Evolutionary conservation across 2,113 vertebrate genomes (phyloP).

Genomic region (Neogobius melanostomus): DNA sequence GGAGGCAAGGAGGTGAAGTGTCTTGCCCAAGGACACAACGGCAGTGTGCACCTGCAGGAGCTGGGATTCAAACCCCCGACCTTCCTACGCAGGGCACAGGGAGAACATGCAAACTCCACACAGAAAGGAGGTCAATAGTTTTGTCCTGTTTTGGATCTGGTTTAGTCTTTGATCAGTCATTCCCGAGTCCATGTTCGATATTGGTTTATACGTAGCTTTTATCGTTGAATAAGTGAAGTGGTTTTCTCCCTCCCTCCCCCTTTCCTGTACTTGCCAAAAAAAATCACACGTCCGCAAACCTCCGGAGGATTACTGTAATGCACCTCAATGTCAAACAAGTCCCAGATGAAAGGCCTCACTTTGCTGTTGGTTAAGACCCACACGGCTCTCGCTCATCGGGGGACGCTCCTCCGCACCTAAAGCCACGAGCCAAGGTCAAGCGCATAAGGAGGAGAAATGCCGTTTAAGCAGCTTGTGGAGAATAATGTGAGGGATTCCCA

Average conservation of each 20-base stretch:
- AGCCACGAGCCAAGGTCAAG: constrained; percentile 18
- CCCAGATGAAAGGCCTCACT: constrained; percentile 23
- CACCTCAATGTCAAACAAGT: constrained; percentile 43
- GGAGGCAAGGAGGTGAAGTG: too few species aligned
- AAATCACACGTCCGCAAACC: constrained; percentile 10
- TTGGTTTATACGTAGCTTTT: too few species aligned
- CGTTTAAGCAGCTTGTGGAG: constrained; percentile 7
- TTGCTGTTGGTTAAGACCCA: constrained; percentile 13
- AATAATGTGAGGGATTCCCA: constrained; percentile 19
- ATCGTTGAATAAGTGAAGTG: too few species aligned
- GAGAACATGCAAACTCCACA: too few species aligned
- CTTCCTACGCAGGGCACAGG: too few species aligned
- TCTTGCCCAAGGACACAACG: too few species aligned
- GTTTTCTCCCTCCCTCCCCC: neutral
- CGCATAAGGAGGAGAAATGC: neutral
- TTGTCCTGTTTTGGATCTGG: too few species aligned
- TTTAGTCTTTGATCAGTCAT: too few species aligned
- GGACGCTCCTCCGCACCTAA: neutral
- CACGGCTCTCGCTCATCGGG: neutral
- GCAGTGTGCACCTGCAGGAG: too few species aligned
- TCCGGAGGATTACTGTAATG: constrained; percentile 31
- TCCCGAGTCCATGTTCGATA: too few species aligned
- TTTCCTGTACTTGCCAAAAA: neutral
- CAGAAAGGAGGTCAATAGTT: too few species aligned
- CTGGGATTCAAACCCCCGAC: too few species aligned